Conservation (phyloP, 1,140 invertebrate genomes). For the Cotesia typhae region DNA sequence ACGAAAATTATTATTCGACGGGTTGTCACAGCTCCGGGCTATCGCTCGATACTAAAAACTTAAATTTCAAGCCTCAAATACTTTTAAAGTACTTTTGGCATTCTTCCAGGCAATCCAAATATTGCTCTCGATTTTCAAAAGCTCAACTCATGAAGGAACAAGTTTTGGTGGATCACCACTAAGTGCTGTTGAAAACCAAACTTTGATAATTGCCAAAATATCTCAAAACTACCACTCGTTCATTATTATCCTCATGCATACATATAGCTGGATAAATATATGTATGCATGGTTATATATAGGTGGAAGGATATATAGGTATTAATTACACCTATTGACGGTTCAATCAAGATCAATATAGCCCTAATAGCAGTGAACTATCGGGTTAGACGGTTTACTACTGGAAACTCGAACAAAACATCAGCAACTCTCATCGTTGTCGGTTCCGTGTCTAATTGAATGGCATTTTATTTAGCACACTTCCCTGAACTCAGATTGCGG, state of each 20-base stretch:
- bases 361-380: neutral
- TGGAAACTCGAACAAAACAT: neutral
- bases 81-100: conserved; percentile 9
- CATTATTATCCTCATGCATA: no score
- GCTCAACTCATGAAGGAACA: conserved; percentile 31
- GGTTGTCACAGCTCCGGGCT: conserved; percentile 44
- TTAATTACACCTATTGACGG: no score
- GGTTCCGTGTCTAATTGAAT: conserved; percentile 52
- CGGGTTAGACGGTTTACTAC: neutral
- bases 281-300: no score
- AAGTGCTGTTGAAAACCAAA: no score
- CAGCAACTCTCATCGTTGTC: neutral
- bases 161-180: no score
- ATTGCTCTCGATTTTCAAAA: neutral
- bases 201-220: no score
- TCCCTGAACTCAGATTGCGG: conserved; percentile 56
- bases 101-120: neutral
- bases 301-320: no score
- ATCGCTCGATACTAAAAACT: neutral
- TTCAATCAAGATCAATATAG: no score
- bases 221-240: no score
- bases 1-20: conserved; percentile 44
- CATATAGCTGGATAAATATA: no score
- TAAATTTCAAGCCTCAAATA: neutral
- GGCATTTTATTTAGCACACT: conserved; percentile 61